These are phyloP conservation scores for Drosophila cardini DNA, from an alignment of 1,140 invertebrate species.

Conservation along the genomic window DNA sequence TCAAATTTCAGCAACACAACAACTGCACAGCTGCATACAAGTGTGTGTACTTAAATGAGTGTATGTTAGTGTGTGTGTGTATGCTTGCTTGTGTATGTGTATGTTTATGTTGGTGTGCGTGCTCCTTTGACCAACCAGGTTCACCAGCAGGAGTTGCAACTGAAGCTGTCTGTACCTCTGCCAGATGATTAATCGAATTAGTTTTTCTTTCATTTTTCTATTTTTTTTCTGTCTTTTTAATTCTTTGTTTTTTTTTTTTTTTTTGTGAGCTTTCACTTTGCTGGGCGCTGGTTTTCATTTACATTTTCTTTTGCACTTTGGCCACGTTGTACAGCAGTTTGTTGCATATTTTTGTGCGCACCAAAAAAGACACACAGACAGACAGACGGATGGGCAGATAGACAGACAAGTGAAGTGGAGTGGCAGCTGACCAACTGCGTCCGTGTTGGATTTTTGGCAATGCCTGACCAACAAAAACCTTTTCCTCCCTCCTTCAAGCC, in stretches of 20 bases:
- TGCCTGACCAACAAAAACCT: conserved; percentile 38
- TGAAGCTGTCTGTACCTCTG: conserved; percentile 10
- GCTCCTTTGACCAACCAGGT: conserved; percentile 39
- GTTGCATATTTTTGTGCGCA: conserved; percentile 73
- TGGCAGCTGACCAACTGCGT: conserved; percentile 76
- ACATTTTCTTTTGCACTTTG: conserved; percentile 79
- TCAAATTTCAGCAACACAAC: conserved; percentile 50
- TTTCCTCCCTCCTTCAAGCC: neutral
- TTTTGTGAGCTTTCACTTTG: conserved; percentile 43
- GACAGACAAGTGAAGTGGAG: conserved; percentile 31
- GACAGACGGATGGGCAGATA: neutral
- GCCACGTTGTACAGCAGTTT: conserved; percentile 42
- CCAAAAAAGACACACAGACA: conserved; percentile 13
- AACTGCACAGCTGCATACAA: conserved; percentile 57
- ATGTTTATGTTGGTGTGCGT: conserved; percentile 24
- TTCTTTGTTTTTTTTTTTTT: neutral
- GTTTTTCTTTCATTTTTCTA: conserved; percentile 64
- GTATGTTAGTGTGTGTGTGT: conserved; percentile 41
- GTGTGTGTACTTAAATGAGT: conserved; percentile 9
- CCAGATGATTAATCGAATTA: conserved; percentile 83
- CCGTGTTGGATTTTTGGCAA: conserved; percentile 76
- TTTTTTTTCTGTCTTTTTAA: neutral
- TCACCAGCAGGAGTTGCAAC: conserved; percentile 11
- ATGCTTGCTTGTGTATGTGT: conserved; percentile 39
- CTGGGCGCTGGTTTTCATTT: conserved; percentile 68